A percentile compares a stretch with the other conserved stretches of the same genome.
These are phyloP conservation scores for Lobophora halterata DNA, from an alignment of 2,888 invertebrate species.

Conservation along the genomic window DNA sequence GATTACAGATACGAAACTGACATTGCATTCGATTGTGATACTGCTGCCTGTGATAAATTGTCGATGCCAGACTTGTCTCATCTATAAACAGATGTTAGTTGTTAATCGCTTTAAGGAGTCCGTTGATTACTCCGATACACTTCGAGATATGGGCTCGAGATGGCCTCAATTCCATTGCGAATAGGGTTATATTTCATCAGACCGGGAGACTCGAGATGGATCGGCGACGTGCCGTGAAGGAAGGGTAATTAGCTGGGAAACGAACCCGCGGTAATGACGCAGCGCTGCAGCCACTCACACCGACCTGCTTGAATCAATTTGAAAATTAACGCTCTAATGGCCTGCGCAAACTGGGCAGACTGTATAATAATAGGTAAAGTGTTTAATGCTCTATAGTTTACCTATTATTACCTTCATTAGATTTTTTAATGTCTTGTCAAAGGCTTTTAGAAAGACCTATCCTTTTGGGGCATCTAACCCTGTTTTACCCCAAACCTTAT, in stretches of 20 bases:
- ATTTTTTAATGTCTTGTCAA: too few relatives aligned
- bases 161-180: constrained; percentile 49
- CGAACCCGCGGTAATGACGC: constrained; percentile 42
- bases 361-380: too few relatives aligned
- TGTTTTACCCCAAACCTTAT: too few relatives aligned
- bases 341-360: too few relatives aligned
- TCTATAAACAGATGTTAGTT: constrained; percentile 31
- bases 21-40: constrained; percentile 29
- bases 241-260: constrained; percentile 63
- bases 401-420: too few relatives aligned
- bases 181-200: constrained; percentile 45
- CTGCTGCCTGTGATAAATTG: constrained; percentile 25
- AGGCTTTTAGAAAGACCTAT: too few relatives aligned
- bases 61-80: constrained; percentile 24
- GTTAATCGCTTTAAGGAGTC: constrained; percentile 43
- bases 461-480: too few relatives aligned
- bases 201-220: constrained; percentile 31
- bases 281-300: constrained; percentile 40
- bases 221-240: constrained; percentile 46
- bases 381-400: too few relatives aligned
- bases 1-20: constrained; percentile 36
- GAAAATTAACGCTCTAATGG: constrained; percentile 48
- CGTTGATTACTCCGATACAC: constrained; percentile 51
- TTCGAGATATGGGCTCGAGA: constrained; percentile 32
- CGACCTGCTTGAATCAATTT: constrained; percentile 40